Conservation (phyloP, 2,888 invertebrate species). For the Carterocephalus palaemon region DNA sequence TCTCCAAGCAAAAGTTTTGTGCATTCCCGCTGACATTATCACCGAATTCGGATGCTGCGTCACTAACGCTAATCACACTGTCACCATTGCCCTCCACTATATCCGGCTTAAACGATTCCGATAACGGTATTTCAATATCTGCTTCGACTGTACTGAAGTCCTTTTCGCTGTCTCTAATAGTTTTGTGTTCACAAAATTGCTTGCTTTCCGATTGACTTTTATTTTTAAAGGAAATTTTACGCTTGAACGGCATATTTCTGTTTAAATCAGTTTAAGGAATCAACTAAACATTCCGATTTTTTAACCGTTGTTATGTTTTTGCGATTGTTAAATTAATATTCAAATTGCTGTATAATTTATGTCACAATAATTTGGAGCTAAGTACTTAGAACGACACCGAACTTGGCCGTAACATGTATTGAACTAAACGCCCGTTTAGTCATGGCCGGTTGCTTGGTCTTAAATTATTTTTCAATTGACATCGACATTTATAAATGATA, state of each 20-base stretch:
- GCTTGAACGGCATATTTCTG: slow-evolving; percentile 41
- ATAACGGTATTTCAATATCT: slow-evolving; percentile 1
- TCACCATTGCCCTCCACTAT: background rate
- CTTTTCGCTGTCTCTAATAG: no score
- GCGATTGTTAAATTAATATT: no score
- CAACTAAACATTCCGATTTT: no score
- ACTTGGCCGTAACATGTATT: slow-evolving; percentile 26
- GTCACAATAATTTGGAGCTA: background rate
- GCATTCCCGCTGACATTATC: background rate
- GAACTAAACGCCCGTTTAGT: slow-evolving; percentile 9
- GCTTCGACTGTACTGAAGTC: no score
- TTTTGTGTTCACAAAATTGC: background rate
- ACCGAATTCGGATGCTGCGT: background rate
- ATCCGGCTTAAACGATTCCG: background rate
- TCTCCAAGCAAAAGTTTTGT: background rate
- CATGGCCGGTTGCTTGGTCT: slow-evolving; percentile 14
- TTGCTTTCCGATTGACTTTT: background rate
- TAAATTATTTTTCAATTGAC: slow-evolving; percentile 27
- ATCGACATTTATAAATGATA: slow-evolving; percentile 24
- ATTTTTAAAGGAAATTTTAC: slow-evolving; percentile 39
- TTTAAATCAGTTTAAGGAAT: background rate
- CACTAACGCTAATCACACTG: slow-evolving; percentile 1
- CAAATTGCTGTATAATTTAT: no score
- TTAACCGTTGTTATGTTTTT: no score
- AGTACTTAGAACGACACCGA: slow-evolving; percentile 21